Conservation (phyloP, 2,888 invertebrate species). For the Clepsis dumicolana region DNA sequence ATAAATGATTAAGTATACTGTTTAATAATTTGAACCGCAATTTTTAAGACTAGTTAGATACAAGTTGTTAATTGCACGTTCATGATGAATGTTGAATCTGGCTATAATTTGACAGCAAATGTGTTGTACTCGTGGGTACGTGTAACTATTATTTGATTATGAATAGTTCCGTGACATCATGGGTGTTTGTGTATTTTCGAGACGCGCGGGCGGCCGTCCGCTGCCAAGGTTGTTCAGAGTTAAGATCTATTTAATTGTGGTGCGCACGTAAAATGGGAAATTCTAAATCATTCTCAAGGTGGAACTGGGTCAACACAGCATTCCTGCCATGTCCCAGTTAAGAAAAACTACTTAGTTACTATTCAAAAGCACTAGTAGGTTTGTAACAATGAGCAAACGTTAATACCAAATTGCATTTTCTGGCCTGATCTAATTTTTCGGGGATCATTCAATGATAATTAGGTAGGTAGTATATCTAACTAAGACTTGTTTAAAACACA, state of each 20-base stretch:
- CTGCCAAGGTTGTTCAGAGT: constrained; percentile 50
- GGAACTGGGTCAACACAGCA: neutral
- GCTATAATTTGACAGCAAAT: neutral
- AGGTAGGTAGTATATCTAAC: neutral
- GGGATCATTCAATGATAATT: neutral
- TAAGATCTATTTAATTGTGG: constrained; percentile 42
- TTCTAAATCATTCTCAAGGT: neutral
- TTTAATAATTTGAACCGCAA: neutral
- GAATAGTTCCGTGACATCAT: constrained; percentile 43
- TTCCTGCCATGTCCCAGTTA: neutral
- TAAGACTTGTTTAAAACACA: neutral
- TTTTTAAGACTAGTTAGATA: neutral
- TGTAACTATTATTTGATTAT: constrained; percentile 25
- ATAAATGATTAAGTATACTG: too few species aligned
- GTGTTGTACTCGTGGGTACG: constrained; percentile 1
- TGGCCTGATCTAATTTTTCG: neutral
- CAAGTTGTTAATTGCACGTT: neutral
- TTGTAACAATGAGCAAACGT: too few species aligned
- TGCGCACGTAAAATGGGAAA: constrained; percentile 1
- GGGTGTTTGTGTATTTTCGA: constrained; percentile 47
- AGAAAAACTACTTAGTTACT: neutral
- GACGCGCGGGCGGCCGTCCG: constrained; percentile 46
- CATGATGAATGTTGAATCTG: neutral
- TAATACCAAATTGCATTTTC: neutral
- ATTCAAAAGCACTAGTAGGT: too few species aligned